Evolutionary conservation across 2,888 invertebrate genomes (phyloP).

Genomic region (Sinopyrophorus schimmeli): DNA sequence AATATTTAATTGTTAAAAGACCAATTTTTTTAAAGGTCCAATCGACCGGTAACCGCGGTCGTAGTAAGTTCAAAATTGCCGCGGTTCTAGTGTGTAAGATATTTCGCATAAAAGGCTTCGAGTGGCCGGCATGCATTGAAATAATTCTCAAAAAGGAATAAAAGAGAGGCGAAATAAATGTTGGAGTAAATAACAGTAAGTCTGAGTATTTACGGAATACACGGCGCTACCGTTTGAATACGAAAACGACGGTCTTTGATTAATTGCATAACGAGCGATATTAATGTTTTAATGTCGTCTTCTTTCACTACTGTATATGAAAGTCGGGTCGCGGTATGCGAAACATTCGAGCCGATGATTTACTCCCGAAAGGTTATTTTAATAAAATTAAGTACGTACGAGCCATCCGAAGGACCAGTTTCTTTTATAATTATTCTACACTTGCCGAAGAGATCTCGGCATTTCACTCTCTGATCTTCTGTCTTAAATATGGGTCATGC

Average conservation of each 20-base stretch:
- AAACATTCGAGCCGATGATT: constrained; percentile 35
- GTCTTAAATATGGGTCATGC: constrained; percentile 16
- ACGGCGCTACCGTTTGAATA: constrained; percentile 38
- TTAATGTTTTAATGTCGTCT: constrained; percentile 37
- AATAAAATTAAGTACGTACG: constrained; percentile 17
- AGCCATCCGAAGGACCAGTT: constrained; percentile 27
- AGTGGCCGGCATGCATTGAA: constrained; percentile 14
- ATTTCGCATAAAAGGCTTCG: constrained; percentile 15
- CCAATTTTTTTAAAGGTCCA: too few relatives aligned
- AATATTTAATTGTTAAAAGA: too few relatives aligned
- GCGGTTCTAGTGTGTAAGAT: too few relatives aligned
- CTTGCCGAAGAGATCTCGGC: constrained; percentile 5
- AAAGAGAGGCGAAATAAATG: constrained; percentile 14
- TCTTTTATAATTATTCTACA: constrained; percentile 21
- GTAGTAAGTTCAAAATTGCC: too few relatives aligned
- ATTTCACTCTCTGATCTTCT: constrained; percentile 3
- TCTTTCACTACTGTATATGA: constrained; percentile 38
- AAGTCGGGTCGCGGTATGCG: constrained; percentile 34
- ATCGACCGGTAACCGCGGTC: too few relatives aligned
- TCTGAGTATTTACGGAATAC: constrained; percentile 34
- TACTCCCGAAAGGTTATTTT: constrained; percentile 25
- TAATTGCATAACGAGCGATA: constrained; percentile 36
- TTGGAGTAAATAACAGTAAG: constrained; percentile 25
- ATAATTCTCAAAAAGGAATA: constrained; percentile 11
- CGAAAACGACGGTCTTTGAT: constrained; percentile 32